Conservation (phyloP, 2,113 vertebrate species). For the Chamaea fasciata region DNA sequence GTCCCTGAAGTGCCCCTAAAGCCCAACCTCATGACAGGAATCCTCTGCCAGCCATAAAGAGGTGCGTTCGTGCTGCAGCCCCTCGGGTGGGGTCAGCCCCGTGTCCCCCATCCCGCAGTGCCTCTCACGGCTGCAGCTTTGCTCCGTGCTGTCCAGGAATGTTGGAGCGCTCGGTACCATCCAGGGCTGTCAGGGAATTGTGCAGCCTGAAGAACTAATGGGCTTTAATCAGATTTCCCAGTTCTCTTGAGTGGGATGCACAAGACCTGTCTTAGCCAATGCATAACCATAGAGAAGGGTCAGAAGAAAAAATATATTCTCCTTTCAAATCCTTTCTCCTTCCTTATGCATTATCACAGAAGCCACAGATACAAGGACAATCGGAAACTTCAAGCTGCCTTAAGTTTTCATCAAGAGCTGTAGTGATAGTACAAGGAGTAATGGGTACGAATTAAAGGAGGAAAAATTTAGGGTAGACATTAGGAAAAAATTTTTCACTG, state of each 20-base stretch:
- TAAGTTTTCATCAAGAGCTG: background rate
- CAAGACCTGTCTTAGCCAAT: background rate
- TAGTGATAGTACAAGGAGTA: background rate
- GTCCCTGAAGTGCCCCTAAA: background rate
- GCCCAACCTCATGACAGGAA: background rate
- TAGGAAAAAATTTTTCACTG: background rate
- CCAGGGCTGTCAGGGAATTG: background rate
- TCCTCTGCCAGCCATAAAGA: background rate
- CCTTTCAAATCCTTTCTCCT: background rate
- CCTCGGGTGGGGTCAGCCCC: background rate
- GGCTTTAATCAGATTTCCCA: background rate
- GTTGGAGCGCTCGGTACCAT: fast-evolving
- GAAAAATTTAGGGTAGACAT: background rate
- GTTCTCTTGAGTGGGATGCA: background rate
- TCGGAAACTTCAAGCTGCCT: background rate
- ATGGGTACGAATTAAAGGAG: background rate
- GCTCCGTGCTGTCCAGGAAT: fast-evolving
- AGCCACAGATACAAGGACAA: background rate
- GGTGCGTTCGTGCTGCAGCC: fast-evolving
- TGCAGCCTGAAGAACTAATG: background rate
- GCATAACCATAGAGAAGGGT: fast-evolving
- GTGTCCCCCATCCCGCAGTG: fast-evolving
- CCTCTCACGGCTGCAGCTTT: background rate
- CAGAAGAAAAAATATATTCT: background rate
- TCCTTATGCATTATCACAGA: background rate